Conservation (phyloP, 2,797 vertebrate genomes). For the Anguilla pacifica region DNA sequence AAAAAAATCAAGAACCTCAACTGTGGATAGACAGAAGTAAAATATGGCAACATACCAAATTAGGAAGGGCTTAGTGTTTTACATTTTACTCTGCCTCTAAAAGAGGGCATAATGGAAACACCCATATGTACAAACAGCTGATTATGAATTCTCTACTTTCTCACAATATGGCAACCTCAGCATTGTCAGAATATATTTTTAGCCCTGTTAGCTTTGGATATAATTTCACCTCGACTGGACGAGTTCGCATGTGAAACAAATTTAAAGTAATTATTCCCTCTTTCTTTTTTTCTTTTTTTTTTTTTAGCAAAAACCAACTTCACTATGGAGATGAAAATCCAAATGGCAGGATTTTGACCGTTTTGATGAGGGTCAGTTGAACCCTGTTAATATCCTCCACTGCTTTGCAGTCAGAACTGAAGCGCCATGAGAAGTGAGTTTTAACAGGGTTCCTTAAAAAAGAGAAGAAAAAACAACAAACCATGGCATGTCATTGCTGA, state of each 20-base stretch:
- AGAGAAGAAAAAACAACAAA: neutral
- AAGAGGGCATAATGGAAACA: conserved; percentile 53
- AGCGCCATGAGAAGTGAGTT: neutral
- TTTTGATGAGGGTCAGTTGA: neutral
- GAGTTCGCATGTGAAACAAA: neutral
- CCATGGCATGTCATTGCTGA: neutral
- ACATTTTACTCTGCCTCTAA: conserved; percentile 47
- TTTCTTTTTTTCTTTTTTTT: neutral
- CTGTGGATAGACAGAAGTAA: conserved; percentile 57
- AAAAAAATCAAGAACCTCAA: conserved; percentile 57
- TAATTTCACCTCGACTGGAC: neutral
- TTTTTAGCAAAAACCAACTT: neutral
- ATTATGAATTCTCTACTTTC: neutral
- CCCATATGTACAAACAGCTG: conserved; percentile 44
- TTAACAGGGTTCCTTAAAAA: neutral
- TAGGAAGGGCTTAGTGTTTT: conserved; percentile 55
- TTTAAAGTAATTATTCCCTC: neutral
- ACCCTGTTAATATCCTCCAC: conserved; percentile 4
- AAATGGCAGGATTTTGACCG: neutral
- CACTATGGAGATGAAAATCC: neutral
- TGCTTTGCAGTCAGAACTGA: neutral
- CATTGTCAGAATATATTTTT: neutral
- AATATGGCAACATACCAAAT: conserved; percentile 62
- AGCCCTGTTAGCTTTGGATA: neutral
- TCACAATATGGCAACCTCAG: neutral